A percentile compares a stretch with the other conserved stretches of the same genome.
Conservation (phyloP, 2,888 invertebrate genomes). For the Amiota communis region DNA sequence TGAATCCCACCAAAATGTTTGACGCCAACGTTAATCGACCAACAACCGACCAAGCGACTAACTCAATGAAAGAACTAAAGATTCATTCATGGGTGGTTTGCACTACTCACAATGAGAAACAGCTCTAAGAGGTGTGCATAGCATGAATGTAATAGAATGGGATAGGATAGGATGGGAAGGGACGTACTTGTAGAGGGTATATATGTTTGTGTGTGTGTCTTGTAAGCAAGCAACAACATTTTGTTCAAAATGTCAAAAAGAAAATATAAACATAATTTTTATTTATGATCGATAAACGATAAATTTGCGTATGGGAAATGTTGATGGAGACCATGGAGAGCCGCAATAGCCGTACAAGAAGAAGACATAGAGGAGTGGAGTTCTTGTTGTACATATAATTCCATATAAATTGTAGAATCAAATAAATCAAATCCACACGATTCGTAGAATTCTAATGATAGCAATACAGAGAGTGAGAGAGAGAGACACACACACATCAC, state of each 20-base stretch:
- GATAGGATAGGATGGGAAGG: no score
- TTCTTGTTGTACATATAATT: not conserved
- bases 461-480: slow-evolving; percentile 10
- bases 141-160: not conserved
- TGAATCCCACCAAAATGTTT: no score
- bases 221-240: no score
- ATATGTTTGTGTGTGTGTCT: no score
- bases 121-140: not conserved
- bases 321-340: slow-evolving; percentile 3
- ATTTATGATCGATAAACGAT: slow-evolving; percentile 65
- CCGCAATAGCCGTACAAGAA: not conserved
- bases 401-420: no score
- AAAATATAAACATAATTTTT: slow-evolving; percentile 63
- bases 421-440: no score
- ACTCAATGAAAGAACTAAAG: not conserved
- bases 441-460: no score
- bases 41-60: not conserved
- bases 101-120: not conserved
- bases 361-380: not conserved
- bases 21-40: not conserved
- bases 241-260: no score
- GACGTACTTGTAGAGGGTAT: no score
- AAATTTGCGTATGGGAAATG: slow-evolving; percentile 45
- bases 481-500: not conserved
- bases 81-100: slow-evolving; percentile 15